Base-by-base conservation (phyloP, 2,113 vertebrate genomes). In the Corythaixoides concolor region DNA sequence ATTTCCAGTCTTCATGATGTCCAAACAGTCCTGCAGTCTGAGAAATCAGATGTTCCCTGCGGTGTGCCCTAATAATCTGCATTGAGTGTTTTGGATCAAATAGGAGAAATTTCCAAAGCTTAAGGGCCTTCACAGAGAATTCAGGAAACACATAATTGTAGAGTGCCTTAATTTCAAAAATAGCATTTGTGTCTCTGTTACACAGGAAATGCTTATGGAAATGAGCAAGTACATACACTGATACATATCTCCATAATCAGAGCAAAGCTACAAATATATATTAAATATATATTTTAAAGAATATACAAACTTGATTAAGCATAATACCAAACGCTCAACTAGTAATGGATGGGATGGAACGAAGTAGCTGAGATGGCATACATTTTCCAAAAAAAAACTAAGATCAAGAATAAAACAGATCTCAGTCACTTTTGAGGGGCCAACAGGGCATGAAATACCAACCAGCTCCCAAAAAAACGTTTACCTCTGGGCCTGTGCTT, bases 131-230 rank as follows among this genome's bases (percentile, higher is more conserved):
- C 67, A 79, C 37, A 74, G 32, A 93, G 67, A 91, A 83, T 86
- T 47, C 76, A 76, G 43, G 30, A 88, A 94, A 85, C 33, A 50
- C 6, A 2, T 59, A 88, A 94, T 53, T 90, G 76, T 43, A 59
- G 62, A 87, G 33, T 72, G 50, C 20, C 45, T 85, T 92, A 56
- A 81, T 77, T 92, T 78, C 49, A 87, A 80, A 96, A 81, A 59
- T 4, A 89, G 60, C 33, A 93, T 93, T 66, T 85, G 8, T 45
- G 62, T 87, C 43, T 53, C 76, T 93, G 24, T 79, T 82, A 90
- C 49, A 93, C 39, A 74, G 58, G 75, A 96, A 91, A 89, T 85
- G 27, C 55, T 82, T 84, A 90, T 53, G 58, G 82, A 88, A 88
- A 95, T 79, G 45, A 75, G 64, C n/a, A 85, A 82, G 83, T 19